These are phyloP conservation scores for Eulemur macaco DNA, from an alignment of 2,113 vertebrate species.

Conservation along the genomic window DNA sequence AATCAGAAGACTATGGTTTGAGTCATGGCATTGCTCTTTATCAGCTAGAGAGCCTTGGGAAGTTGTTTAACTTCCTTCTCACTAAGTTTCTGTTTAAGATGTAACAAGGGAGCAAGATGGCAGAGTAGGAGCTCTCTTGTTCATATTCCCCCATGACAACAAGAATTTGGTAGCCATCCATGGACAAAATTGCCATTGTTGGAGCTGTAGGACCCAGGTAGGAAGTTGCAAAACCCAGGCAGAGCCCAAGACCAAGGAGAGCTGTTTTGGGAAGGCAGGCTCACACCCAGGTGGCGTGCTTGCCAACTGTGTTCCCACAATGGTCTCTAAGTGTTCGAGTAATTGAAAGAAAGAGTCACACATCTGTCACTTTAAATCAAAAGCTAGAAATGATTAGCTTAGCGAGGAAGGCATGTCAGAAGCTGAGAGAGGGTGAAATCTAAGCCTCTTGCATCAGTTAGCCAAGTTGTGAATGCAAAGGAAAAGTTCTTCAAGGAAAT, in stretches of 20 bases:
- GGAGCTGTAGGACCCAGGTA: neutral
- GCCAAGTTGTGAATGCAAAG: neutral
- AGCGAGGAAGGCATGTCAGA: neutral
- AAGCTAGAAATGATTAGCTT: neutral
- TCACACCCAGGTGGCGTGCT: neutral
- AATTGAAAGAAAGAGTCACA: neutral
- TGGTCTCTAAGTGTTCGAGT: neutral
- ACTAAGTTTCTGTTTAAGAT: neutral
- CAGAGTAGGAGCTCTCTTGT: no score
- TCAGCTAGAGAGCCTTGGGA: neutral
- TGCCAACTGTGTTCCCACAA: neutral
- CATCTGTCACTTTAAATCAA: neutral
- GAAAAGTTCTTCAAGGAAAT: neutral
- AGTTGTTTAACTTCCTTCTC: neutral
- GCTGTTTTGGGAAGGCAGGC: neutral
- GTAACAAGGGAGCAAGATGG: neutral
- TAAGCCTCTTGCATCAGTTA: neutral
- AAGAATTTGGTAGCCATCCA: neutral
- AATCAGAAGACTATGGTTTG: neutral
- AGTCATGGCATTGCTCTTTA: neutral
- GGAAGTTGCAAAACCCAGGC: neutral
- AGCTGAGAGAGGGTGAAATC: neutral
- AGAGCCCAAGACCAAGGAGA: neutral
- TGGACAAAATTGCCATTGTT: neutral
- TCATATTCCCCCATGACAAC: neutral